Conservation (phyloP, 2,797 vertebrate genomes). For the Holocentrus rufus region DNA sequence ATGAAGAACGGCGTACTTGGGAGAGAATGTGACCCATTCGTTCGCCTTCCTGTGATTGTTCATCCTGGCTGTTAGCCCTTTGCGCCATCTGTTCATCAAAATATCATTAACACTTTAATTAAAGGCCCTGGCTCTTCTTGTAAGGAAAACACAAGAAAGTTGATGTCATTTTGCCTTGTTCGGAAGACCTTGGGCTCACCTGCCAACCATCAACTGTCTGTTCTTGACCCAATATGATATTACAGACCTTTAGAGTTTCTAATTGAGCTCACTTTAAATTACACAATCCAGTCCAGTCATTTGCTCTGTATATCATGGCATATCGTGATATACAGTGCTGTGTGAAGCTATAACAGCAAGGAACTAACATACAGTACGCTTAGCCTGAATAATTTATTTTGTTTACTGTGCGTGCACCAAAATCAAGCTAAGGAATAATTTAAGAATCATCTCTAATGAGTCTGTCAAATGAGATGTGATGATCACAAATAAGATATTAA, state of each 20-base stretch:
- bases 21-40: conserved; percentile 20
- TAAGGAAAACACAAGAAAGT: background rate
- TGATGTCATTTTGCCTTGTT: conserved; percentile 9
- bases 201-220: background rate
- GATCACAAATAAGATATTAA: background rate
- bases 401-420: background rate
- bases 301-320: background rate
- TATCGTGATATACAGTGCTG: no score
- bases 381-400: no score
- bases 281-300: background rate
- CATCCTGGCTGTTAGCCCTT: conserved; percentile 38
- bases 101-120: conserved; percentile 1
- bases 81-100: conserved; percentile 47
- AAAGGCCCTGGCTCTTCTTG: conserved; percentile 14
- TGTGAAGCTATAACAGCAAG: no score
- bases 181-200: background rate
- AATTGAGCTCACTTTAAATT: background rate
- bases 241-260: background rate
- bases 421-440: background rate
- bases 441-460: background rate
- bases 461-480: background rate
- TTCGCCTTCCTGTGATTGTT: conserved; percentile 24
- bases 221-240: background rate
- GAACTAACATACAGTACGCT: no score
- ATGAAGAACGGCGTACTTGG: conserved; percentile 41